Base-by-base conservation (phyloP, 2,888 invertebrate genomes). In the Pseudeuparius sepicola region DNA sequence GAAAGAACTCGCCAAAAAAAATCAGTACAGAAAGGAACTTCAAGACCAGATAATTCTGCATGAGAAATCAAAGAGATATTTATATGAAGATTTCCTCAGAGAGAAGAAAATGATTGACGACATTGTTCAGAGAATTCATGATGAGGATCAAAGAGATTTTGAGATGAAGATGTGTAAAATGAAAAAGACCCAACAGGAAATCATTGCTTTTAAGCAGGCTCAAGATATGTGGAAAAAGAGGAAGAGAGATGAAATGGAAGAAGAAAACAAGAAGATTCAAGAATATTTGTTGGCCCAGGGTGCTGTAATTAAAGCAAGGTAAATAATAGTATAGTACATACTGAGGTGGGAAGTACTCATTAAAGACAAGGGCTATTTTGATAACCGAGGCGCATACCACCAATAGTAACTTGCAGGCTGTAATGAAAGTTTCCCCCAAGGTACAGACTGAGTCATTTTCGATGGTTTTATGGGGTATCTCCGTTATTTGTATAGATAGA, bases 71-170 rank as follows among this genome's bases (percentile, higher is more conserved):
- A 65, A 58, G 43, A 65, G 72, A 45, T 68, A 67, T 39, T 55
- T 65, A 40, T 72, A 70, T 39, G 71, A 75, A 44, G 72, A 76
- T 37, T 66, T 65, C 11, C 56, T 75, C 4, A 63, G 67, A 34
- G 76, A 77, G 52, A 75, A 74, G 62, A 70, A 70, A 46, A 67
- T 74, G 63, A 57, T 74, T 4, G 75, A 77, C 45, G 73, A 73
- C 23, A 63, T 76, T 16, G 63, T 71, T 43, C 63, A 66, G 46
- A 64, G 69, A n/a, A 64, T 76, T 1, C 65, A 72, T 17, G 71
- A 74, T 52, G 77, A 77, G 52, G 74, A 76, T 50, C 63, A 67
- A 47, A 64, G 73, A 39, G 70, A 68, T 45, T 46, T 67, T 0
- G 53, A 66, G 42, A 66, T 70, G 23, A 71, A 68, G 44, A 64